These are phyloP conservation scores for Drosophila gunungcola DNA, from an alignment of 1,140 invertebrate genomes.

Conservation along the genomic window DNA sequence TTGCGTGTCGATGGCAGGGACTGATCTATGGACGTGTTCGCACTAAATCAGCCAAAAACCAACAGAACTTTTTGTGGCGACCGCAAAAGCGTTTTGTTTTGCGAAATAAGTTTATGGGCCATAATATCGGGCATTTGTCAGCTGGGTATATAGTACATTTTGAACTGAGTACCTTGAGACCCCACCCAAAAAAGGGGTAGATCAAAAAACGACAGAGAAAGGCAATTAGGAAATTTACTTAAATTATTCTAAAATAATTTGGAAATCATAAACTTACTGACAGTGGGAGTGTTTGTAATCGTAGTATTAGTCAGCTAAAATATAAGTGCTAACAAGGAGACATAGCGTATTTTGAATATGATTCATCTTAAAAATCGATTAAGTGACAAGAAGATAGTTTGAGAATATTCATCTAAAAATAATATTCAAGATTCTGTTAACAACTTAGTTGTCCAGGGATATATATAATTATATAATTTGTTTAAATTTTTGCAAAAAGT, in stretches of 20 bases:
- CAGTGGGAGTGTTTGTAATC: slow-evolving; percentile 1
- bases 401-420: neutral
- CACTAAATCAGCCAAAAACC: slow-evolving; percentile 1
- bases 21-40: slow-evolving; percentile 9
- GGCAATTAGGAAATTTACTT: slow-evolving; percentile 6
- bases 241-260: neutral
- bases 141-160: neutral
- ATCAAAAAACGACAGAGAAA: neutral
- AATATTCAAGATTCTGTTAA: too few species aligned
- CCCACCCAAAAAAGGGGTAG: slow-evolving; percentile 2
- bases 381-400: neutral
- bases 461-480: too few species aligned
- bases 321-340: neutral
- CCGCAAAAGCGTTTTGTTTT: slow-evolving; percentile 1
- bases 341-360: neutral
- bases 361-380: neutral
- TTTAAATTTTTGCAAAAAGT: too few species aligned
- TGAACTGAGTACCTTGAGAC: neutral
- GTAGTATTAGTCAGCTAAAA: slow-evolving; percentile 2
- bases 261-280: neutral
- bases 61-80: slow-evolving; percentile 5
- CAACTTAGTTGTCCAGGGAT: too few species aligned
- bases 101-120: slow-evolving; percentile 9
- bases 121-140: slow-evolving; percentile 1
- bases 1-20: slow-evolving; percentile 8